phyloP scores from a whole-genome alignment of 2,888 invertebrate genomes.

The Margaritifera margaritifera region DNA sequence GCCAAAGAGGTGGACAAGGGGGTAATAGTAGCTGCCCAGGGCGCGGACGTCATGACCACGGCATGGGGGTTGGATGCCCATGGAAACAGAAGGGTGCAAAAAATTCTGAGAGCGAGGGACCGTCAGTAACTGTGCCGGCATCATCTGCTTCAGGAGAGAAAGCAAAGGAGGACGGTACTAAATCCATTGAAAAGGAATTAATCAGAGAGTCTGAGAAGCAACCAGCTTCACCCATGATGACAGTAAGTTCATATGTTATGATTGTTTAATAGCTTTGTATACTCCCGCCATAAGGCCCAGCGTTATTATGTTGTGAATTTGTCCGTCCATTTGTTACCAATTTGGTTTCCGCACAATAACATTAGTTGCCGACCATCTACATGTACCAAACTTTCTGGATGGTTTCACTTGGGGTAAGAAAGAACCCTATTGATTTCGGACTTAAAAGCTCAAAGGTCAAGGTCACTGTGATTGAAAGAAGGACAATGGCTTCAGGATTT shows the following conservation, averaged over 20 bases:
- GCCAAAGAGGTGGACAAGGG: slow-evolving; percentile 17
- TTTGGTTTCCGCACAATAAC: too few species aligned
- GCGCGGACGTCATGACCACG: slow-evolving; percentile 4
- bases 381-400: too few species aligned
- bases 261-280: neutral
- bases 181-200: neutral
- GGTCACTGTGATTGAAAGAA: too few species aligned
- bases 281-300: too few species aligned
- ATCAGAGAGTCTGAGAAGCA: slow-evolving; percentile 14
- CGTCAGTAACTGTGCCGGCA: neutral
- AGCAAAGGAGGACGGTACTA: slow-evolving; percentile 14
- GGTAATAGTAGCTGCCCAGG: slow-evolving; percentile 5
- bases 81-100: slow-evolving; percentile 12
- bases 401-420: too few species aligned
- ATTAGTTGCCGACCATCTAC: too few species aligned
- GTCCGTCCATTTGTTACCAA: too few species aligned
- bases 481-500: too few species aligned
- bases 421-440: too few species aligned
- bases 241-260: slow-evolving; percentile 3
- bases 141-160: slow-evolving; percentile 9
- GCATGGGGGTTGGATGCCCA: slow-evolving; percentile 3
- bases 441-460: too few species aligned
- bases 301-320: too few species aligned
- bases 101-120: neutral
- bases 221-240: slow-evolving; percentile 12